These are phyloP conservation scores for Nemotelus pantherinus DNA, from an alignment of 2,888 invertebrate genomes.

Conservation along the genomic window DNA sequence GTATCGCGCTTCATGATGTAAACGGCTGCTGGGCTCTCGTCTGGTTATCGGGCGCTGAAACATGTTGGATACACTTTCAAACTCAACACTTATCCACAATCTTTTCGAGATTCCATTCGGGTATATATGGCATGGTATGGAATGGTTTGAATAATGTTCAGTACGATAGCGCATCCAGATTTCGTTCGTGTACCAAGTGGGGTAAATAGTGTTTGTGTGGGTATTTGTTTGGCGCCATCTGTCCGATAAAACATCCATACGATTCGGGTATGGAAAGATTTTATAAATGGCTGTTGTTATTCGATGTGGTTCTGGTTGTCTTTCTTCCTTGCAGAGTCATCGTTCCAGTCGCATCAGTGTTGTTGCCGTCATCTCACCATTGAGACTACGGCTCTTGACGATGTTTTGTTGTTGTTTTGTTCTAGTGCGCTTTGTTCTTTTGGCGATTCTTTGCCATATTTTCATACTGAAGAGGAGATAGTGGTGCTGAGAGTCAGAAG, in stretches of 20 bases:
- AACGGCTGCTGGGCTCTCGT: no score
- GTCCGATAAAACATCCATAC: constrained; percentile 45
- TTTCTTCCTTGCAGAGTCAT: not conserved
- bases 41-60: not conserved
- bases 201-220: constrained; percentile 27
- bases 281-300: constrained; percentile 36
- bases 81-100: not conserved
- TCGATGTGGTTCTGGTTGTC: constrained; percentile 9
- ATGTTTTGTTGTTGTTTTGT: constrained; percentile 1
- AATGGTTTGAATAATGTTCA: constrained; percentile 12
- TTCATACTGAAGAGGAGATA: not conserved
- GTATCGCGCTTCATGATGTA: no score
- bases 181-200: constrained; percentile 33
- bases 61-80: not conserved
- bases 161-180: constrained; percentile 30
- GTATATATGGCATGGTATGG: constrained; percentile 3
- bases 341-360: not conserved
- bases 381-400: not conserved
- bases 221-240: constrained; percentile 48
- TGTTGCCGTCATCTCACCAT: not conserved
- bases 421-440: not conserved
- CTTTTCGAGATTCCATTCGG: not conserved
- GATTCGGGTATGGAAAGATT: constrained; percentile 38
- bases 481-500: not conserved
- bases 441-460: not conserved